These are phyloP conservation scores for Stegodyphus mimosarum DNA, from an alignment of 1,140 invertebrate species.

Conservation along the genomic window DNA sequence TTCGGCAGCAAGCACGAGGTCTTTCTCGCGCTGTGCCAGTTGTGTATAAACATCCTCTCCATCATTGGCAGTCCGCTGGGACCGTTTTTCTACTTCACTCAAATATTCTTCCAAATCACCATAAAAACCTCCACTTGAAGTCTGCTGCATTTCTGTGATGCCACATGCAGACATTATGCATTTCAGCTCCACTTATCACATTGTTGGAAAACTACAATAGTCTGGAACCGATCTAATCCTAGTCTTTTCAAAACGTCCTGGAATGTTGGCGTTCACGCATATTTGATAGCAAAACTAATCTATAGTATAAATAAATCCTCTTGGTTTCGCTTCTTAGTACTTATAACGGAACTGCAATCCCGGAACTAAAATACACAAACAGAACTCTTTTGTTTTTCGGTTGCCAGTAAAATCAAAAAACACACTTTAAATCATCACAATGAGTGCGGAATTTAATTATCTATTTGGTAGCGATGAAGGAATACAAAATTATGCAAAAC, in stretches of 20 bases:
- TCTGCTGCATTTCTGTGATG: constrained; percentile 61
- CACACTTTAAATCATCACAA: too few species aligned
- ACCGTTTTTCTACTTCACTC: constrained; percentile 71
- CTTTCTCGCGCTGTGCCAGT: constrained; percentile 91
- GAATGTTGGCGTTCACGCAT: constrained; percentile 15
- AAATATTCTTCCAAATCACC: constrained; percentile 72
- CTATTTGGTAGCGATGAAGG: too few species aligned
- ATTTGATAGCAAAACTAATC: neutral
- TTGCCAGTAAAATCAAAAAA: too few species aligned
- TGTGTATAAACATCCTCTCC: constrained; percentile 82
- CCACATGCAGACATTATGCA: constrained; percentile 56
- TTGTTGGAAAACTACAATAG: neutral
- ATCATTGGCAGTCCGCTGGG: constrained; percentile 62
- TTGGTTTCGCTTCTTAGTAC: too few species aligned
- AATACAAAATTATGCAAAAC: too few species aligned
- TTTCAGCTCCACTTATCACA: constrained; percentile 6
- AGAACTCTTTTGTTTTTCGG: too few species aligned
- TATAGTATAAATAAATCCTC: too few species aligned
- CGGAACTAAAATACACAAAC: too few species aligned
- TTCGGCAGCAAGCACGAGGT: constrained; percentile 91
- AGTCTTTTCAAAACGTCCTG: constrained; percentile 11
- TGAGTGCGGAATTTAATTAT: too few species aligned
- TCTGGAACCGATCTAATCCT: too few species aligned
- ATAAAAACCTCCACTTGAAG: constrained; percentile 53
- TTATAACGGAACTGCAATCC: too few species aligned